These are phyloP conservation scores for Trachops cirrhosus DNA, from an alignment of 2,797 vertebrate genomes.

Conservation along the genomic window DNA sequence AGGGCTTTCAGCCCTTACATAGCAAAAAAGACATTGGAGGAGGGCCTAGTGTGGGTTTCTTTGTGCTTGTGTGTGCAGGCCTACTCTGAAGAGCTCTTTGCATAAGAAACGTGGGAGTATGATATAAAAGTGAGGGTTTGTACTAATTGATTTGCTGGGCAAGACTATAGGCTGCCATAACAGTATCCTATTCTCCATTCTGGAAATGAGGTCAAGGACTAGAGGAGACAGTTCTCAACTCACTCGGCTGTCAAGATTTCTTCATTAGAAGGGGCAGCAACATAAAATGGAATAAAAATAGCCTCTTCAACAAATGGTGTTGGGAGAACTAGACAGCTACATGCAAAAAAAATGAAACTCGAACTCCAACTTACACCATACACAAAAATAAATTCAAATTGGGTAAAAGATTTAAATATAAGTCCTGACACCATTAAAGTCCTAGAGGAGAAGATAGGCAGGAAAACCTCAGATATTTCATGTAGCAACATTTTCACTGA, in stretches of 20 bases:
- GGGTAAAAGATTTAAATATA: too few species aligned
- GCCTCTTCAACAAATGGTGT: too few species aligned
- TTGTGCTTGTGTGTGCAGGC: background rate
- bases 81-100: background rate
- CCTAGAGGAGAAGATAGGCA: too few species aligned
- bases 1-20: background rate
- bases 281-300: too few species aligned
- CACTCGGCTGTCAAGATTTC: background rate
- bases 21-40: background rate
- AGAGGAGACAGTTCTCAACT: background rate
- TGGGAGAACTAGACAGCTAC: too few species aligned
- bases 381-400: too few species aligned
- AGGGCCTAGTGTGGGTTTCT: background rate
- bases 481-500: too few species aligned
- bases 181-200: conserved; percentile 18
- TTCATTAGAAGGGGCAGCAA: too few species aligned
- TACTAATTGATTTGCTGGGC: background rate
- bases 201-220: background rate
- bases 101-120: background rate
- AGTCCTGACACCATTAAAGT: too few species aligned
- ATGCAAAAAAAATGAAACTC: too few species aligned
- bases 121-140: background rate
- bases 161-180: background rate
- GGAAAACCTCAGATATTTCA: too few species aligned
- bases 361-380: too few species aligned